phyloP scores from a whole-genome alignment of 2,113 vertebrate genomes.

The Passerina amoena region DNA sequence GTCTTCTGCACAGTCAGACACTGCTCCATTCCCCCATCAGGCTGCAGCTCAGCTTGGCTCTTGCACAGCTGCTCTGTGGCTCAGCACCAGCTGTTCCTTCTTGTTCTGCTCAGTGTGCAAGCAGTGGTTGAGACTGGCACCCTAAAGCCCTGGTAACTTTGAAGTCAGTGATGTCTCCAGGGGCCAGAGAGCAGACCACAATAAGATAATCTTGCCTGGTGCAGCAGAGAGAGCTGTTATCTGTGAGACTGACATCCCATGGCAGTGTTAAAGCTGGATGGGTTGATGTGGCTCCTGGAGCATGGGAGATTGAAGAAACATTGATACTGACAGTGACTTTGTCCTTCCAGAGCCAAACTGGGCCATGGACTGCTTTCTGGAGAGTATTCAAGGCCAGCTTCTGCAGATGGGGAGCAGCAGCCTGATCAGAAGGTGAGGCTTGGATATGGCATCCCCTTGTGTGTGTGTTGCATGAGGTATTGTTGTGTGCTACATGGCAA shows the following conservation, averaged over 20 bases:
- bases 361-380: conserved; percentile 94
- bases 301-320: not conserved
- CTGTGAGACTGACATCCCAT: not conserved
- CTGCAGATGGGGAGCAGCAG: conserved; percentile 81
- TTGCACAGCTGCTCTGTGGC: not conserved
- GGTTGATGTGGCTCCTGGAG: not conserved
- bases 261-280: not conserved
- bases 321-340: not conserved
- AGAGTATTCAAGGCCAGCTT: conserved; percentile 90
- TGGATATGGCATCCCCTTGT: accelerated
- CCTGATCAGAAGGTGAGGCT: conserved; percentile 85
- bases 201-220: not conserved
- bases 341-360: conserved; percentile 87
- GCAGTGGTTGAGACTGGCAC: not conserved
- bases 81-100: not conserved
- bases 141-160: not conserved
- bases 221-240: not conserved
- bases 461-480: not conserved
- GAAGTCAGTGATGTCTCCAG: not conserved
- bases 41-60: not conserved
- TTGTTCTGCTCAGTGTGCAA: not conserved
- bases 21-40: not conserved
- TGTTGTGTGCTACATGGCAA: not conserved
- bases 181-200: not conserved
- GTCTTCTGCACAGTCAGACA: not conserved